These are phyloP conservation scores for Tonatia bakeri DNA, from an alignment of 2,113 vertebrate genomes.

Conservation along the genomic window DNA sequence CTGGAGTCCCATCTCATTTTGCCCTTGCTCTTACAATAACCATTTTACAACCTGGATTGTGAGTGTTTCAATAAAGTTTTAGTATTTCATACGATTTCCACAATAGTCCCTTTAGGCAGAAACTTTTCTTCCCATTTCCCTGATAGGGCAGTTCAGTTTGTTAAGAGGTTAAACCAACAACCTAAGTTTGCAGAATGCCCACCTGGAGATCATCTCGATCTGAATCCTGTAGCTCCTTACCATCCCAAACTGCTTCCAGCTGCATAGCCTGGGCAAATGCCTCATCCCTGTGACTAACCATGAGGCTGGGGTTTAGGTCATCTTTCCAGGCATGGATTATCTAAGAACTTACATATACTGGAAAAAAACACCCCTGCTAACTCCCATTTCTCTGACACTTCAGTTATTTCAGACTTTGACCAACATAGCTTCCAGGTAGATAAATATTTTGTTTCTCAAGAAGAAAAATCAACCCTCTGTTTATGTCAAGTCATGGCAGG, in stretches of 20 bases:
- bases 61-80: background rate
- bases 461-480: slow-evolving; percentile 17
- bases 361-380: background rate
- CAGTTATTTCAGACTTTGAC: background rate
- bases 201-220: background rate
- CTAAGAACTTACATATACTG: background rate
- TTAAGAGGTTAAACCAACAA: background rate
- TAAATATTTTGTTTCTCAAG: slow-evolving; percentile 44
- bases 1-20: background rate
- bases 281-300: background rate
- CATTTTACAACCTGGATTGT: background rate
- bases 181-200: background rate
- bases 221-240: background rate
- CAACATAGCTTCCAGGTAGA: slow-evolving; percentile 25
- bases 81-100: background rate
- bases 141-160: background rate
- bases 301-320: background rate
- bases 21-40: background rate
- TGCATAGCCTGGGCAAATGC: background rate
- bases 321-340: background rate
- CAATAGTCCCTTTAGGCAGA: background rate
- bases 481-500: slow-evolving; percentile 64
- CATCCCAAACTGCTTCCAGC: background rate
- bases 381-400: background rate
- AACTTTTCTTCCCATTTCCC: background rate